Base-by-base conservation (phyloP, 2,888 invertebrate genomes). In the Limnephilus auricula region DNA sequence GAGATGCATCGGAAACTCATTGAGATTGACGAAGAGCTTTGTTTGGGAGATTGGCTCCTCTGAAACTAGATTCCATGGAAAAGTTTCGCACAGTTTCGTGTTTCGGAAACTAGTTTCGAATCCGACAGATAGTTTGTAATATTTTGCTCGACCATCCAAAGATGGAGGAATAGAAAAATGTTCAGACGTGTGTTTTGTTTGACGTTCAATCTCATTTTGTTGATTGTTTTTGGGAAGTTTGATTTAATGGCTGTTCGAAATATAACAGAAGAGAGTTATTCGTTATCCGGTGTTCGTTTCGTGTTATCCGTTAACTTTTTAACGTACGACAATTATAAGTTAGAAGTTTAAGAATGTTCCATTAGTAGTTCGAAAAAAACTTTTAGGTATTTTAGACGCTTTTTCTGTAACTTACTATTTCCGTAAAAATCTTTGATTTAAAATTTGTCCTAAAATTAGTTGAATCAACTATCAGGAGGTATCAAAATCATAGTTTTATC, bases 1-100 rank as follows among this genome's bases (percentile, higher is more conserved):
- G 82, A 82, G 85, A 40, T 37, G 85, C 88, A 79, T 90, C 83
- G 90, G 83, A 90, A 90, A 90, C 83, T 90, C 90, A 84, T 90
- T 83, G 90, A 25, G 90, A 83, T 83, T 50, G 83, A 83, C 83
- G 40, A 34, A 25, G 90, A 84, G 84, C 90, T 90, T 89, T 90
- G 83, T 32, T 83, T 50, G 18, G 83, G 25, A 90, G 90, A 90
- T 90, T 90, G 90, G 90, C 45, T 84, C 45, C 30, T 25, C 45
- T 25, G 40, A 40, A 13, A 37, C 85, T 15, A 30, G 85, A 45
- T 85, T 85, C 40, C 30, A 40, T 30, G 15, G 15, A 45, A n/a
- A 40, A 85, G 85, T 85, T 84, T 84, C 37, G 18, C 40, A n/a
- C 30, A 65, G 50, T 65, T 65, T 65, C n/a, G n/a, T 65, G 65